Conservation (phyloP, 1,140 invertebrate genomes). For the Pogonomyrmex barbatus region DNA sequence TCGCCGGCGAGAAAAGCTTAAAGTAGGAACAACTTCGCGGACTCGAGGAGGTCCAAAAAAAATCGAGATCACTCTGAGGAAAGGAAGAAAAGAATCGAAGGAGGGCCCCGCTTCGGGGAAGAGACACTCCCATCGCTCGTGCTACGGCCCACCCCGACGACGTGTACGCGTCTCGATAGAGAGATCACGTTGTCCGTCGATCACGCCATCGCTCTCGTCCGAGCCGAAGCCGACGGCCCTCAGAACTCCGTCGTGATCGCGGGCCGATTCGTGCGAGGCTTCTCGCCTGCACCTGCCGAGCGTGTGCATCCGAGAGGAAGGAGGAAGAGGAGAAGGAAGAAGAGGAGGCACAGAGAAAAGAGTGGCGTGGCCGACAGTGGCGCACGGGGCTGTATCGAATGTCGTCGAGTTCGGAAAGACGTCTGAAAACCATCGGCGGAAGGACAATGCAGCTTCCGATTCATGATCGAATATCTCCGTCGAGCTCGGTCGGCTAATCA, state of each 20-base stretch:
- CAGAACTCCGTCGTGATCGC: conserved; percentile 38
- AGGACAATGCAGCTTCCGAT: conserved; percentile 39
- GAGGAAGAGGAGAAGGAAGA: neutral
- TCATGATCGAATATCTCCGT: conserved; percentile 10
- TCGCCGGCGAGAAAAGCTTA: conserved; percentile 27
- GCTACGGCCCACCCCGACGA: conserved; percentile 38
- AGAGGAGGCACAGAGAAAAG: neutral
- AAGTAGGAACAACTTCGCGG: neutral
- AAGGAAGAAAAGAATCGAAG: conserved; percentile 1
- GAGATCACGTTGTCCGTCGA: conserved; percentile 36
- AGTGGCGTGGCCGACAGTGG: conserved; percentile 3
- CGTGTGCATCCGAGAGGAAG: neutral
- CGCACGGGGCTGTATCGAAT: conserved; percentile 35
- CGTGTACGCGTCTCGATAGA: conserved; percentile 43
- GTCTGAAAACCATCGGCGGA: conserved; percentile 34
- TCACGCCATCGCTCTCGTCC: conserved; percentile 32
- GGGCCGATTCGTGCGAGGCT: conserved; percentile 18
- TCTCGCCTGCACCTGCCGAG: conserved; percentile 36
- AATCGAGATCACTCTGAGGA: neutral
- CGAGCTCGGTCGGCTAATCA: conserved; percentile 42
- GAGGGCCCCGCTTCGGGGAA: conserved; percentile 33
- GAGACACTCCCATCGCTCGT: conserved; percentile 50
- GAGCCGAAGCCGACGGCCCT: conserved; percentile 13
- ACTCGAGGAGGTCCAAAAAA: neutral
- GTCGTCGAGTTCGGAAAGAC: conserved; percentile 45